Base-by-base conservation (phyloP, 1,140 invertebrate species). In the Coenobita brevimanus region DNA sequence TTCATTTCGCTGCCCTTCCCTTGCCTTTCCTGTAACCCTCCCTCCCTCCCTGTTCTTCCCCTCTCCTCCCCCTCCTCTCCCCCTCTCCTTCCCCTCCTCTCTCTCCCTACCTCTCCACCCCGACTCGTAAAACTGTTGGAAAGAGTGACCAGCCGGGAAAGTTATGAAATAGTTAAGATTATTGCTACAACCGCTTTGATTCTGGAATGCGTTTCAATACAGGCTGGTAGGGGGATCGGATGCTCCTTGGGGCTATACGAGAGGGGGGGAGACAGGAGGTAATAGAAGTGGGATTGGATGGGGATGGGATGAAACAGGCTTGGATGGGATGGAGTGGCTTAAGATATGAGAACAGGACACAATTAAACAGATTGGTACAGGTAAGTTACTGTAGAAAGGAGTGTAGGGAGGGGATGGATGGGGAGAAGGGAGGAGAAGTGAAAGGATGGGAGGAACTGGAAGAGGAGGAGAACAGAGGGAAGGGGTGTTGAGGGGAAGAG, bases 111-210 rank as follows among this genome's bases (percentile, higher is more conserved):
- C 75, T 78, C 38, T 73, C 75, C 80, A 36, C 43, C 54, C n/a
- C 38, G 41, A 62, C 76, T 71, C 64, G 33, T 87, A 87, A 87
- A 87, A 87, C 84, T 87, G 46, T 30, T 71, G 41, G 64, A 54
- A 50, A 83, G 73, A 81, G 76, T 87, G 84, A 87, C 84, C 84
- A 87, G 17, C 62, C 50, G 46, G 64, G 76, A 73, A 87, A 87
- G 84, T 80, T 81, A 87, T 87, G 84, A 87, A 87, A 87, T 87
- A 80, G 76, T 80, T 71, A 71, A 81, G 84, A 87, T 87, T 87
- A 87, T 80, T 87, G 84, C 84, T 87, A 71, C 62, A 87, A 80
- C 84, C 84, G 69, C 84, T 81, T 87, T 87, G 84, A 87, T 87
- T 71, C 84, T 54, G 76, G 84, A 57, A 81, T 87, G 84, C 38